A percentile compares a stretch with the other conserved stretches of the same genome.
Conservation (phyloP, 2,797 vertebrate genomes). For the Alca torda region DNA sequence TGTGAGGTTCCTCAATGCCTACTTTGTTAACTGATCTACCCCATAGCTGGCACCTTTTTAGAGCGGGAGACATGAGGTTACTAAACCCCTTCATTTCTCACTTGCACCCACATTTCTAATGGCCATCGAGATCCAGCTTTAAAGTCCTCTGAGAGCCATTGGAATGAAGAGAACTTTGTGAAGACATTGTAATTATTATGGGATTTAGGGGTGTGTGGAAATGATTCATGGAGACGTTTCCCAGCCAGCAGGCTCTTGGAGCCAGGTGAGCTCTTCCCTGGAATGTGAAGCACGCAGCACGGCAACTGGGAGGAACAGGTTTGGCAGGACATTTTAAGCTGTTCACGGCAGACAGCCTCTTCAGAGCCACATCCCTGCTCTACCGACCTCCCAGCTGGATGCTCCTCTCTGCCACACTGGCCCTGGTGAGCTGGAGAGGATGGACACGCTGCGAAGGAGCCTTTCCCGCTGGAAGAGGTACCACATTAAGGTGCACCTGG, state of each 20-base stretch:
- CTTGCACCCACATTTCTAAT: slow-evolving; percentile 5
- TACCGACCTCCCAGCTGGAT: neutral
- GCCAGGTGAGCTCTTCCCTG: slow-evolving; percentile 59
- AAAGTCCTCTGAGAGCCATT: neutral
- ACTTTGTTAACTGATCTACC: neutral
- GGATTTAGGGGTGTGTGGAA: slow-evolving; percentile 43
- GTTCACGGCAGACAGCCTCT: neutral
- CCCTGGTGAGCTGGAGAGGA: neutral
- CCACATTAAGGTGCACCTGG: slow-evolving; percentile 79
- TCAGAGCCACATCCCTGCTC: slow-evolving; percentile 36
- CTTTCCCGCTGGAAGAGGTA: slow-evolving; percentile 77
- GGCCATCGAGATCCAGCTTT: neutral
- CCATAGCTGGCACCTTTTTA: neutral
- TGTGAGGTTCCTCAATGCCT: slow-evolving; percentile 2
- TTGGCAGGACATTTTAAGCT: slow-evolving; percentile 33
- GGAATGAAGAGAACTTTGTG: slow-evolving; percentile 9
- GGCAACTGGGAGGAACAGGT: slow-evolving; percentile 57
- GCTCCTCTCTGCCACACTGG: neutral
- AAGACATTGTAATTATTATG: neutral
- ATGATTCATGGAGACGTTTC: slow-evolving; percentile 43
- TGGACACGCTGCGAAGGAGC: slow-evolving; percentile 78
- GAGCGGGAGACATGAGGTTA: neutral
- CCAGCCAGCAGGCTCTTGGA: slow-evolving; percentile 47
- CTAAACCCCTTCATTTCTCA: slow-evolving; percentile 10
- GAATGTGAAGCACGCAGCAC: slow-evolving; percentile 55